phyloP scores from a whole-genome alignment of 1,140 invertebrate genomes.

The Drosophila repleta region DNA sequence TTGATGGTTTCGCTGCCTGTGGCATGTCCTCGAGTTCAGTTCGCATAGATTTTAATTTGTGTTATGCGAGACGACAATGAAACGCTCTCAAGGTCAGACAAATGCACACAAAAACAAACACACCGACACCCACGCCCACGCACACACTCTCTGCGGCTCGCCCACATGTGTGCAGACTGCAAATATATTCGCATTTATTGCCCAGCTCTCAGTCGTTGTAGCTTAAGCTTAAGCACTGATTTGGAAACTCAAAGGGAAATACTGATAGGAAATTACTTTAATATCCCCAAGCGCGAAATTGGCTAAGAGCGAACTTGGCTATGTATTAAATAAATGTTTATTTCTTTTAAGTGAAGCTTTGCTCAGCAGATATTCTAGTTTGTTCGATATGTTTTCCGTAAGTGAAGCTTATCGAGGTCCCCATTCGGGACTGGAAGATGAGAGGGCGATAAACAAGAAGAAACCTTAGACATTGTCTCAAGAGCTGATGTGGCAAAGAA shows the following conservation, averaged over 20 bases:
- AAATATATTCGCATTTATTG: background rate
- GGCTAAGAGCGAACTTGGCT: no score
- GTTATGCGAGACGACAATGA: slow-evolving; percentile 16
- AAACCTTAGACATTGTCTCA: no score
- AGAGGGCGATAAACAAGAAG: background rate
- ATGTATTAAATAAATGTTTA: no score
- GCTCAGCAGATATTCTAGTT: no score
- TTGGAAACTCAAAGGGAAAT: no score
- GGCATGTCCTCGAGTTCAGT: slow-evolving; percentile 20
- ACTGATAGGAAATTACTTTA: no score
- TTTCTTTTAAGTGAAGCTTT: no score
- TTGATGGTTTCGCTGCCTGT: slow-evolving; percentile 5
- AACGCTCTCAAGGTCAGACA: slow-evolving; percentile 21
- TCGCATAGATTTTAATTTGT: slow-evolving; percentile 2
- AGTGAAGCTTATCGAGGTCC: background rate
- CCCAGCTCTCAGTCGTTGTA: background rate
- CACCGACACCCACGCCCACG: no score
- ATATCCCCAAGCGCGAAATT: no score
- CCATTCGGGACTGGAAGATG: background rate
- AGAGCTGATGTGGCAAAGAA: no score
- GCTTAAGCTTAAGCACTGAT: no score
- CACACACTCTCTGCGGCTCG: background rate
- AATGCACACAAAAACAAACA: background rate
- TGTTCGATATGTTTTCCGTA: no score
- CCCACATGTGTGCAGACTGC: background rate